phyloP scores from a whole-genome alignment of 2,113 vertebrate genomes.

The Oryzias woworae region DNA sequence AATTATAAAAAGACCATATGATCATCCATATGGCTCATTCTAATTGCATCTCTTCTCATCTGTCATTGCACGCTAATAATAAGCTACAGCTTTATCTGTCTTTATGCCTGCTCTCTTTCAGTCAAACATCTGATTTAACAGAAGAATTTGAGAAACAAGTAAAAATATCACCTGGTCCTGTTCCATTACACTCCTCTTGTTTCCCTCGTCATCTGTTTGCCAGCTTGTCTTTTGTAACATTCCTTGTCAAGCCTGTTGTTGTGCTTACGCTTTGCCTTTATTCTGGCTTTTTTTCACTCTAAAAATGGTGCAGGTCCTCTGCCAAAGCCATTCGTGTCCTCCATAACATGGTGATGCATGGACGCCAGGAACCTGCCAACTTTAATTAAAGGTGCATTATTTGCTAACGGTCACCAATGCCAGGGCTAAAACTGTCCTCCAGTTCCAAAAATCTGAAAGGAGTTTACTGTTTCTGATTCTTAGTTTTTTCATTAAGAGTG shows the following conservation, averaged over 20 bases:
- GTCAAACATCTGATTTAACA: constrained; percentile 35
- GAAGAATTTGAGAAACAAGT: constrained; percentile 42
- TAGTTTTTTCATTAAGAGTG: constrained; percentile 7
- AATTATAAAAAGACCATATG: constrained; percentile 76
- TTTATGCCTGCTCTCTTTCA: constrained; percentile 56
- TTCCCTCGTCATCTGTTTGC: constrained; percentile 34
- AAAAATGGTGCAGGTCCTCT: constrained; percentile 34
- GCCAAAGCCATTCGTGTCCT: constrained; percentile 40
- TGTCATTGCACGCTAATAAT: constrained; percentile 57
- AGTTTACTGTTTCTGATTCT: constrained; percentile 4
- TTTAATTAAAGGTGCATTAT: constrained; percentile 40
- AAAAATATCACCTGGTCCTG: constrained; percentile 58
- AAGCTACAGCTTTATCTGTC: constrained; percentile 54
- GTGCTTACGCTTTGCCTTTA: constrained; percentile 31
- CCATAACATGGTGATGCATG: not conserved
- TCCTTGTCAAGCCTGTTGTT: constrained; percentile 34
- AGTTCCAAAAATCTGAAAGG: not conserved
- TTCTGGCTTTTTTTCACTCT: constrained; percentile 17
- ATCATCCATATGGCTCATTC: constrained; percentile 72
- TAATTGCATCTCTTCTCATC: constrained; percentile 71
- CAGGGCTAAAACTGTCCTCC: constrained; percentile 3
- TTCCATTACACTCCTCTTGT: constrained; percentile 37
- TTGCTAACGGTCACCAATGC: constrained; percentile 12
- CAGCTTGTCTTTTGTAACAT: constrained; percentile 44
- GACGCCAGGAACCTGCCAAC: constrained; percentile 48